Evolutionary conservation across 2,797 vertebrate species (phyloP).

Genomic region (Onychomys leucogaster): DNA sequence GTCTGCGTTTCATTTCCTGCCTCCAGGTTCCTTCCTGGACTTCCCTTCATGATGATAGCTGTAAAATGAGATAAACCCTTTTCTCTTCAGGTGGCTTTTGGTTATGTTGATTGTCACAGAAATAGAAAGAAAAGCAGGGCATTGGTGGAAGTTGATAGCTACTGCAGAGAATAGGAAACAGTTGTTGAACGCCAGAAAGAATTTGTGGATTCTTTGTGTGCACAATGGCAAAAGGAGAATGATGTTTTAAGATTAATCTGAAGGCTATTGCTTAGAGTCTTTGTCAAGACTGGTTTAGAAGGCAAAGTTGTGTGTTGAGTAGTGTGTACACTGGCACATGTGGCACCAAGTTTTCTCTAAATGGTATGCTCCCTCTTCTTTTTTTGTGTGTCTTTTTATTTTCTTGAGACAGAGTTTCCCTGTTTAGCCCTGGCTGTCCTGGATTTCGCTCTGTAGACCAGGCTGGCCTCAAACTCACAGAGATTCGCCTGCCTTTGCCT

Average conservation of each 20-base stretch:
- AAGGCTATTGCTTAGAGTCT: not conserved
- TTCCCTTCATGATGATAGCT: too few relatives aligned
- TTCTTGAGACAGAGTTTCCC: not conserved
- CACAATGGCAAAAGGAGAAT: slow-evolving; percentile 18
- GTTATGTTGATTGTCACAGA: not conserved
- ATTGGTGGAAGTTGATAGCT: slow-evolving; percentile 23
- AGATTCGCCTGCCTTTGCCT: not conserved
- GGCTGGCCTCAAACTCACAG: not conserved
- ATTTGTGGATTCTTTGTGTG: slow-evolving; percentile 31
- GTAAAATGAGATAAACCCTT: not conserved
- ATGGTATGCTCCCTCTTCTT: not conserved
- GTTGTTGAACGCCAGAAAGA: not conserved
- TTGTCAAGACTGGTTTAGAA: slow-evolving; percentile 17
- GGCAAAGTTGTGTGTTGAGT: not conserved
- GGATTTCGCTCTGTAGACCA: not conserved
- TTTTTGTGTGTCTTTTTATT: not conserved
- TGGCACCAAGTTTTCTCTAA: not conserved
- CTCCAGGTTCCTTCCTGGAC: not conserved
- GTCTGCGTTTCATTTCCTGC: not conserved
- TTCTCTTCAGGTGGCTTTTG: not conserved
- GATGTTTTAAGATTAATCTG: slow-evolving; percentile 43
- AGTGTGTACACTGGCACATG: not conserved
- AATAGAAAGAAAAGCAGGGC: not conserved
- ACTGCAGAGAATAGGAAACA: not conserved
- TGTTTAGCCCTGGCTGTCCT: not conserved